These are phyloP conservation scores for Oxygymnocypris stewartii DNA, from an alignment of 2,113 vertebrate species.

Conservation along the genomic window DNA sequence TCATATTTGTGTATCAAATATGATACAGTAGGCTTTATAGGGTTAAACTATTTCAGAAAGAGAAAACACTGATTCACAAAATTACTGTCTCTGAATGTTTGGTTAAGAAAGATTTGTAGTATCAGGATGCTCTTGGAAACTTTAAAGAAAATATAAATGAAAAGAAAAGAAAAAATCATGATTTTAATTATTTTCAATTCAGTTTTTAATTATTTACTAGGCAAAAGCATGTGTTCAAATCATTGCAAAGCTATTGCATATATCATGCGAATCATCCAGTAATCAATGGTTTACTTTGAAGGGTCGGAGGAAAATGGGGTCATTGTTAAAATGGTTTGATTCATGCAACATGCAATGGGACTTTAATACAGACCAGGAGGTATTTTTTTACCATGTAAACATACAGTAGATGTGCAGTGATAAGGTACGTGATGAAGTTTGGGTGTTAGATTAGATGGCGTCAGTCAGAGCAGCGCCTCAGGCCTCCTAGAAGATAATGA, in stretches of 20 bases:
- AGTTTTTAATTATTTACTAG: not conserved
- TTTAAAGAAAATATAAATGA: not conserved
- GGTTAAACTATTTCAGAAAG: not conserved
- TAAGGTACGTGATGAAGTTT: not conserved
- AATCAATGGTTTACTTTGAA: not conserved
- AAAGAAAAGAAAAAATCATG: not conserved
- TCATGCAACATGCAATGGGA: not conserved
- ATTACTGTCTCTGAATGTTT: not conserved
- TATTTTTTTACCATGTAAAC: not conserved
- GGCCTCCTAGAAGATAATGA: constrained; percentile 47
- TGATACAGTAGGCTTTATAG: not conserved
- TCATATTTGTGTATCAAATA: not conserved
- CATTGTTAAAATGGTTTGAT: not conserved
- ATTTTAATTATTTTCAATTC: not conserved
- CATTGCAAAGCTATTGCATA: not conserved
- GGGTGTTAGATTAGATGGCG: not conserved
- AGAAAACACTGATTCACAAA: not conserved
- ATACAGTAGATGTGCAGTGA: not conserved
- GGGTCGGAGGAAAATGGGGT: not conserved
- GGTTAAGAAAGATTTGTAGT: not conserved
- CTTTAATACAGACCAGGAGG: not conserved
- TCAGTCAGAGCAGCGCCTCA: constrained; percentile 35
- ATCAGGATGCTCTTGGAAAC: not conserved
- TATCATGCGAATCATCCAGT: not conserved
- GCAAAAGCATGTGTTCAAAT: not conserved